Evolutionary conservation across 2,888 invertebrate species (phyloP), one percentile per base, ranked within the genome.

Genomic region (Ephialtes manifestator): DNA sequence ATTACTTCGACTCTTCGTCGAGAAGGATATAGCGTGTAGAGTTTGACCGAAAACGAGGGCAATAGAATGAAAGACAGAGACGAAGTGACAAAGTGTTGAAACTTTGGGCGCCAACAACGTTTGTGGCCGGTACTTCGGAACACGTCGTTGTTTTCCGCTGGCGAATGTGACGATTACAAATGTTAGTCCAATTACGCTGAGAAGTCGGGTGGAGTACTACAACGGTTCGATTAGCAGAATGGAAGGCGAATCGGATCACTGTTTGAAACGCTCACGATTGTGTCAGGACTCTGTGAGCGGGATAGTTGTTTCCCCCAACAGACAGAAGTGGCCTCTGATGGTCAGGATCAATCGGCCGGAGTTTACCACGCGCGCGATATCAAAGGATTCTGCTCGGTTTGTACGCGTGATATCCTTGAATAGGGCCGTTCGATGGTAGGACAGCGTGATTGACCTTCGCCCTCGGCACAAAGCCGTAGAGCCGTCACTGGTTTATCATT

Each of bases 1-100:
- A 79, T 72, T 18, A 71, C 43, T 80, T 67, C 53, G 48, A 51
- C 63, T 63, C 35, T 63, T 63, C 70, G 39, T 55, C 20, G 18
- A 60, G 35, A 39, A 28, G 58, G 35, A 31, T 53, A 20, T 20
- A 58, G 46, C 15, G 31, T 18, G 24, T 24, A 31, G 58, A 60
- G 63, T 79, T 65, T 55, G 13, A 72, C 65, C 65, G 63, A 31
- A 79, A 79, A 72, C 65, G 51, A 60, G 79, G 39, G 63, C 31
- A 35, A 65, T 71, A 13, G 53, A 20, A 18, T 13, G 55, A 53
- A 35, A 2, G 71, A 55, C 31, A 55, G 39, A 71, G 13, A 55
- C 39, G 46, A 46, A 24, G 46, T 0, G 55, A 70, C 15, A 31
- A 55, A 51, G 71, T 53, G 46, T 74, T 46, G 46, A 28, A 74